These are phyloP conservation scores for Megalopta genalis DNA, from an alignment of 1,140 invertebrate species.

Conservation along the genomic window DNA sequence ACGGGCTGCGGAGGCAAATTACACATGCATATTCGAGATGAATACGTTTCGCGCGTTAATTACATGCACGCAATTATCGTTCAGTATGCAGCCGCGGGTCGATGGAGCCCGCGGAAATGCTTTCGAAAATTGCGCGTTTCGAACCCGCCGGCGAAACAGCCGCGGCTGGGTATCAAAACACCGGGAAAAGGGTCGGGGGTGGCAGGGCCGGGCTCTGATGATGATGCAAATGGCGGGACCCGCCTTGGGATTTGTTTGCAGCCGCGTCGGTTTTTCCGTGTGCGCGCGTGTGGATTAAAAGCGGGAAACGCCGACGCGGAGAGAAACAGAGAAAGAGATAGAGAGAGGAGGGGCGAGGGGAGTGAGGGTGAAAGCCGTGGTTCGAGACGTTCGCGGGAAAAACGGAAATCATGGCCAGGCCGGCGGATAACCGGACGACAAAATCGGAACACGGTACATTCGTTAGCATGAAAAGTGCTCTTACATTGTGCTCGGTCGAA, in stretches of 20 bases:
- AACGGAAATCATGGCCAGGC: neutral
- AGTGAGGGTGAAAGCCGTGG: too few species aligned
- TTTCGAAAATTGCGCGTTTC: constrained; percentile 15
- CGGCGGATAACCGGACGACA: constrained; percentile 1
- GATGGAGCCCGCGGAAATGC: neutral
- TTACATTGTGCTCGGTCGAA: constrained; percentile 31
- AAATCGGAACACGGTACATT: constrained; percentile 23
- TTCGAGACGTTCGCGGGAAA: constrained; percentile 1
- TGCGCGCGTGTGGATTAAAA: neutral
- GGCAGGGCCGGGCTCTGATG: too few species aligned
- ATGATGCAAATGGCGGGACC: too few species aligned
- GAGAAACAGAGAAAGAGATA: neutral
- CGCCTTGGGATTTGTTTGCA: too few species aligned
- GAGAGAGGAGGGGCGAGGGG: neutral
- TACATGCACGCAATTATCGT: constrained; percentile 5
- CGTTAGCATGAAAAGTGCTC: constrained; percentile 57
- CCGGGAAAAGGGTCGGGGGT: too few species aligned
- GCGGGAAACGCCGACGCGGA: neutral
- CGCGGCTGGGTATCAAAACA: neutral
- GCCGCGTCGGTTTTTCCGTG: neutral
- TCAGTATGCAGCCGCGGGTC: neutral
- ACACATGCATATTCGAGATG: constrained; percentile 5
- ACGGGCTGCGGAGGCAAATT: neutral
- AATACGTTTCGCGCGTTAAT: constrained; percentile 14
- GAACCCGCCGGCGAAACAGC: neutral